Evolutionary conservation across 2,797 vertebrate species (phyloP), one percentile per base, ranked within the genome.

Genomic region (Chaetodon trifasciatus): DNA sequence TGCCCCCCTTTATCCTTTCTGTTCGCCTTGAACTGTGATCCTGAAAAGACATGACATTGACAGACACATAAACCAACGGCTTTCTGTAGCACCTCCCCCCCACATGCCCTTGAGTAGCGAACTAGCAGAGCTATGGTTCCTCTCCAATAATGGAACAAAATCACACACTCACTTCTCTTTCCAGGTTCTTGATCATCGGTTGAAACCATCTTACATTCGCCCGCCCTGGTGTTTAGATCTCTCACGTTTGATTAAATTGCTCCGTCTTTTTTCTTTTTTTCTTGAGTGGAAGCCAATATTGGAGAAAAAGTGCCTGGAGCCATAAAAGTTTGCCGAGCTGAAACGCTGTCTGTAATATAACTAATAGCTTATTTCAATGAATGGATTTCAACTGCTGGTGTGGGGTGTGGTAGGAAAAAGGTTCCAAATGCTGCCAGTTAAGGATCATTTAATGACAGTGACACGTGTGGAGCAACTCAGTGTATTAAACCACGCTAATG

Each of bases 11-110:
- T 70, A 76, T 92, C 75, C 81, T 78, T 58, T 66, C 87, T 78
- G 61, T 87, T 89, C 8, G 83, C 89, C 88, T 91, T 90, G 78
- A 92, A 89, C 90, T 16, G 11, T 92, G 90, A 94, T 94, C 89
- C 85, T 92, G 88, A 94, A 52, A 83, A 86, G 92, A 93, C 74
- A 39, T 91, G 93, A 93, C 93, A 91, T 81, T 94, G 93, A 94
- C 91, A 88, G 93, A 91, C 91, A 92, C 89, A 88, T 86, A 84
- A 92, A 91, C 89, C 86, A 76, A 74, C 70, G 71, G 83, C 83
- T 88, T 76, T 90, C 89, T 84, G 39, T 83, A 74, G 76, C 88
- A 52, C 85, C 86, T 81, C 72, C 83, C 84, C 83, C 86, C 62
- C 28, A 85, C 62, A 57, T 82, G 76, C 80, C 91, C 89, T 66